Conservation (phyloP, 2,113 vertebrate genomes). For the Rhipidura dahli region DNA sequence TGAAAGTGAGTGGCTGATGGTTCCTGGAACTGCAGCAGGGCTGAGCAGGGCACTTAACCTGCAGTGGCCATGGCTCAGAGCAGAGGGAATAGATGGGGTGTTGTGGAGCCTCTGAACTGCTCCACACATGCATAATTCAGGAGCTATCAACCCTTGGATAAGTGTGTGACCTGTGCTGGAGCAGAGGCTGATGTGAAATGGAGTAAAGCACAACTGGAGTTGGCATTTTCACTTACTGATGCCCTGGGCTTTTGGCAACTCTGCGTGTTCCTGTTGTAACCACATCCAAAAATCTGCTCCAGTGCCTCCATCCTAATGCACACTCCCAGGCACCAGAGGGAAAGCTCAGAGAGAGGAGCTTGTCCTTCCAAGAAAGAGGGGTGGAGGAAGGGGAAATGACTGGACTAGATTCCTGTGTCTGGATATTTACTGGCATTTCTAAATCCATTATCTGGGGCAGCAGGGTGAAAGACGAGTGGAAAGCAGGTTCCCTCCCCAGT, state of each 20-base stretch:
- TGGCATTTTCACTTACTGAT: background rate
- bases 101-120: background rate
- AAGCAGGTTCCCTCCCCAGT: constrained; percentile 67
- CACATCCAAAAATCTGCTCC: background rate
- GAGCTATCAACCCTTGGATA: background rate
- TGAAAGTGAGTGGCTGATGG: background rate
- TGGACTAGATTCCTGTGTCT: constrained; percentile 45
- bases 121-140: background rate
- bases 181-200: background rate
- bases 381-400: background rate
- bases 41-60: background rate
- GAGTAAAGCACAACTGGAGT: background rate
- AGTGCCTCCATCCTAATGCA: background rate
- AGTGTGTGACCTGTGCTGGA: background rate
- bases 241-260: background rate
- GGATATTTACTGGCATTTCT: constrained; percentile 43
- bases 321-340: background rate
- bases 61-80: background rate
- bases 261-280: background rate
- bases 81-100: background rate
- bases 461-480: constrained; percentile 56
- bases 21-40: background rate
- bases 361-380: constrained; percentile 24
- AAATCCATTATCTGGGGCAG: constrained; percentile 68
- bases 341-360: background rate